Evolutionary conservation across 1,140 invertebrate genomes (phyloP), one percentile per base, ranked within the genome.

Genomic region (Sitobion miscanthi): DNA sequence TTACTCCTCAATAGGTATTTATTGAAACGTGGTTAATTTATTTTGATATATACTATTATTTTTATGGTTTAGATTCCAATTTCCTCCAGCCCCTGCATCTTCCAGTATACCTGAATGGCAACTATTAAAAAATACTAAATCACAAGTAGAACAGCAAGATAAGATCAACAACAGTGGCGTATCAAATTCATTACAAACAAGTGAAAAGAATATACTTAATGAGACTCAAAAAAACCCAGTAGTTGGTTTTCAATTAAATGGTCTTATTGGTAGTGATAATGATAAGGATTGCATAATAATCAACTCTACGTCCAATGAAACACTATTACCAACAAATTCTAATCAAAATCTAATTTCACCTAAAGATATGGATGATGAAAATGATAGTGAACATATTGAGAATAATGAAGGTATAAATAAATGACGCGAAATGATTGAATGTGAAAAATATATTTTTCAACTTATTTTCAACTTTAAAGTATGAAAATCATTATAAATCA

Each of bases 1-100:
- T 93, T 93, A 57, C 82, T 93, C 42, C 91, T 93, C 38, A 85
- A 83, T 69, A 93, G 52, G 91, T 93, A 93, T 45, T 45, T 38
- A 93, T 52, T 93, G 7, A 57, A 38, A 42, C 25, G 6, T 54
- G 20, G 25, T n/a, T 38, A 21, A 54, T 85, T 49, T 57, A 21
- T 30, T 85, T 35, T n/a, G 2, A 86, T 83, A 11, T 83, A 45
- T 85, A 86, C 3, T n/a, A 69, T 30, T 69, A 62, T n/a, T 62
- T 90, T 3, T 8, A 45, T 85, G 25, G 49, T 86, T 93, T 93
- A 93, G 91, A 93, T 54, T 17, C 14, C 91, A 93, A 57, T 93
- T 93, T 86, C 91, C 91, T 5, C 91, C 91, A 57, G 91, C 91
- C n/a, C 35, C 69, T 42, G 14, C 4, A 14, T 14, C 47, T 45